Evolutionary conservation across 2,888 invertebrate species (phyloP).

Genomic region (Geophilus truncorum): DNA sequence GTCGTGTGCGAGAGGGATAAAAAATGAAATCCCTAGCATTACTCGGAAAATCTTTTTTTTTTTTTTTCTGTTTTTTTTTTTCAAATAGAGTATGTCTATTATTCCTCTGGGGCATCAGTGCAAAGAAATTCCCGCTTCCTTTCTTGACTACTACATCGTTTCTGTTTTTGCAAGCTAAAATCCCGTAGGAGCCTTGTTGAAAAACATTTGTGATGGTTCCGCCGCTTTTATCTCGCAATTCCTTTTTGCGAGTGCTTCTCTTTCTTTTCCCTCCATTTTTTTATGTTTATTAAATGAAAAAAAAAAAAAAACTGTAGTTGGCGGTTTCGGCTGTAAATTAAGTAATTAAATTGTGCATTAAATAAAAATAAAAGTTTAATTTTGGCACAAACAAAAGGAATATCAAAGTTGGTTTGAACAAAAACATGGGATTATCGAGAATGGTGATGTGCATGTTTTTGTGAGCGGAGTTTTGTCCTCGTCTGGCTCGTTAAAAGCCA

Average conservation of each 20-base stretch:
- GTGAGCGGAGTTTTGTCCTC: constrained; percentile 7
- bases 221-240: not conserved
- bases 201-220: constrained; percentile 8
- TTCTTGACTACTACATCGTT: constrained; percentile 17
- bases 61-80: not conserved
- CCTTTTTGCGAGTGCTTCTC: not conserved
- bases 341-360: not conserved
- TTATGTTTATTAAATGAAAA: not conserved
- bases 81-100: constrained; percentile 1
- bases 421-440: not conserved
- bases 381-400: not conserved
- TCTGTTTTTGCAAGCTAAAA: constrained; percentile 19
- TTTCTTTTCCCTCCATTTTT: not conserved
- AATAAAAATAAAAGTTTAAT: not conserved
- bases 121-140: constrained; percentile 9
- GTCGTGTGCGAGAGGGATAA: not conserved
- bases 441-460: constrained; percentile 15
- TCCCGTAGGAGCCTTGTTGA: constrained; percentile 24
- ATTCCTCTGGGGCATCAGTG: constrained; percentile 16
- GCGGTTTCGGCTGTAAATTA: not conserved
- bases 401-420: too few species aligned
- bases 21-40: not conserved
- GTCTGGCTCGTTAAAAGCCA: constrained; percentile 27
- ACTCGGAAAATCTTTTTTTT: not conserved
- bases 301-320: not conserved